Evolutionary conservation across 1,140 invertebrate species (phyloP).

Genomic region (Pogonomyrmex barbatus): DNA sequence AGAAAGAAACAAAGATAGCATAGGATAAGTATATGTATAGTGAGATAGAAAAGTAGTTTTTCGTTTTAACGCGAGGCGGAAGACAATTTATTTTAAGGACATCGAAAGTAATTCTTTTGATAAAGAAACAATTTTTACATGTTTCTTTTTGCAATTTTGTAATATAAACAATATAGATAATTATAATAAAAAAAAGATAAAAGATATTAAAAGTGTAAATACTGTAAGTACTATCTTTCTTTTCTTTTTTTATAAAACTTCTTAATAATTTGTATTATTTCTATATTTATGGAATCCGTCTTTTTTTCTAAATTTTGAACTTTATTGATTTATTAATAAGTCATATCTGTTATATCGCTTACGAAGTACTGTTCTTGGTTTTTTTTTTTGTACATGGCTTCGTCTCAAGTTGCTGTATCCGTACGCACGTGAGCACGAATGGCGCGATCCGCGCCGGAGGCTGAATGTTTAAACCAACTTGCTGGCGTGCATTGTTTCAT

Average conservation of each 20-base stretch:
- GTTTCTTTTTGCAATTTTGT: neutral
- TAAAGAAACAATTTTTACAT: neutral
- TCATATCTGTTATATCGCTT: neutral
- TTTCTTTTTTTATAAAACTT: neutral
- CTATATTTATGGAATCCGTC: neutral
- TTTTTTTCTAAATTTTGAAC: constrained; percentile 8
- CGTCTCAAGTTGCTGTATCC: constrained; percentile 42
- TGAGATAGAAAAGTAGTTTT: neutral
- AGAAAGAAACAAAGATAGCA: neutral
- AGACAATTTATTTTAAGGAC: neutral
- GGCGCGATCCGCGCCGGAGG: constrained; percentile 68
- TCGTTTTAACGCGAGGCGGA: neutral
- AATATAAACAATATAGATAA: neutral
- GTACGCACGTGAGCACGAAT: constrained; percentile 42
- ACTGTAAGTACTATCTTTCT: neutral
- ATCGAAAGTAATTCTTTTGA: neutral
- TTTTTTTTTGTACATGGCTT: constrained; percentile 7
- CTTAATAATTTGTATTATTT: neutral
- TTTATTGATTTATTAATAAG: neutral
- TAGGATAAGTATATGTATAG: neutral
- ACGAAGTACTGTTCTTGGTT: constrained; percentile 7
- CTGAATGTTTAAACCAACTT: constrained; percentile 83
- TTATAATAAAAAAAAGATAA: neutral
- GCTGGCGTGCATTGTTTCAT: constrained; percentile 76
- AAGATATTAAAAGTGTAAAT: neutral